Evolutionary conservation across 2,113 vertebrate genomes (phyloP).

Genomic region (Macrotis lagotis): DNA sequence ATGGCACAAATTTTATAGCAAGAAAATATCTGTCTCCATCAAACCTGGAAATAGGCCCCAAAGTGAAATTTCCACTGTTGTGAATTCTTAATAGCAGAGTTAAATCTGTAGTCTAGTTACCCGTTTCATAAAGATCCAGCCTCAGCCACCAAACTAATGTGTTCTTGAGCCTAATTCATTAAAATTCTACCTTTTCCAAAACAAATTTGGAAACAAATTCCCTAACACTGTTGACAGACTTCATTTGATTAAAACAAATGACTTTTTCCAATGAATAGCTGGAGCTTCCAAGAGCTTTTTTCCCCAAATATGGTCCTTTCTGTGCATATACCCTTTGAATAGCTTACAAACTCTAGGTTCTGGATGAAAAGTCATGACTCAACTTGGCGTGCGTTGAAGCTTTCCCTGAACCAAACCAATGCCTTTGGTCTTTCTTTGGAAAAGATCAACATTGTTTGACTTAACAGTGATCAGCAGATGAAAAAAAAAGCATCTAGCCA

Average conservation of each 20-base stretch:
- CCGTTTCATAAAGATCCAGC: neutral
- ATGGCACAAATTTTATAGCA: neutral
- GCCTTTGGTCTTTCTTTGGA: neutral
- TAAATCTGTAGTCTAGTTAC: neutral
- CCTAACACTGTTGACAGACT: neutral
- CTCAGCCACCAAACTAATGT: neutral
- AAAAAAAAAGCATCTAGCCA: slow-evolving; percentile 40
- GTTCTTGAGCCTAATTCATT: neutral
- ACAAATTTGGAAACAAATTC: slow-evolving; percentile 2
- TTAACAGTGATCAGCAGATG: slow-evolving; percentile 36
- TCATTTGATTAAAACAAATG: neutral
- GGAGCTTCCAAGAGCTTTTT: neutral
- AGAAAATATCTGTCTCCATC: neutral
- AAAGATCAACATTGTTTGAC: slow-evolving; percentile 37
- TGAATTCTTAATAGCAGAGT: slow-evolving; percentile 14
- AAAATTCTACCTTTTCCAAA: slow-evolving; percentile 19
- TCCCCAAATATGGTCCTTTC: neutral
- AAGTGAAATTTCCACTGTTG: neutral
- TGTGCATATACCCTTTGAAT: neutral
- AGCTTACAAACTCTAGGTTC: neutral
- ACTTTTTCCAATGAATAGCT: neutral
- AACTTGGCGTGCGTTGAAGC: neutral
- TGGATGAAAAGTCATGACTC: neutral
- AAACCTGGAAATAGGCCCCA: neutral
- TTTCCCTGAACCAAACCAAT: neutral